These are phyloP conservation scores for Dendrolimus pini DNA, from an alignment of 2,888 invertebrate genomes.

Conservation along the genomic window DNA sequence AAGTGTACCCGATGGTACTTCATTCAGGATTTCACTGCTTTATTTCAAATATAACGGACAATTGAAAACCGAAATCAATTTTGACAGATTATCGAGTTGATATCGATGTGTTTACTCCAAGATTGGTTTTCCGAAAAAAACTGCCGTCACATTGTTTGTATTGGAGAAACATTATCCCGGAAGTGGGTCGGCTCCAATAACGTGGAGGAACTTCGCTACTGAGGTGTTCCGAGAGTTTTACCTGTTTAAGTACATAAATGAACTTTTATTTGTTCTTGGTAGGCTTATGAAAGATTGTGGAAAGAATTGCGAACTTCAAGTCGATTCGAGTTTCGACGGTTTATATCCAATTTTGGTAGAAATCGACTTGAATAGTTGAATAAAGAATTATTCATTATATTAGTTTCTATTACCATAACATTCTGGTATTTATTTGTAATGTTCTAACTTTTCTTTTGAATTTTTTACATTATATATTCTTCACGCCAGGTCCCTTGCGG, in stretches of 20 bases:
- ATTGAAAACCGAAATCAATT: too few species aligned
- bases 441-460: too few species aligned
- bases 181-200: constrained; percentile 28
- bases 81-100: constrained; percentile 11
- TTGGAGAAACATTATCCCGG: constrained; percentile 29
- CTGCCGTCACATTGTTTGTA: constrained; percentile 32
- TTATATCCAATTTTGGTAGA: too few species aligned
- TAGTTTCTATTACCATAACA: too few species aligned
- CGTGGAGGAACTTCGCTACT: constrained; percentile 14
- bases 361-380: too few species aligned
- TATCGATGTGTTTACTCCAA: constrained; percentile 35
- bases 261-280: not conserved
- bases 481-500: too few species aligned
- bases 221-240: not conserved
- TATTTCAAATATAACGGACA: too few species aligned
- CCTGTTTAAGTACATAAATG: not conserved
- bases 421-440: too few species aligned
- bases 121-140: constrained; percentile 34
- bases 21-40: too few species aligned
- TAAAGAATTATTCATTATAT: too few species aligned
- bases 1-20: too few species aligned
- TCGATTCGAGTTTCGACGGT: not conserved
- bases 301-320: not conserved
- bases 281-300: not conserved
- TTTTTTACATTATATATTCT: too few species aligned